Conservation (phyloP, 2,888 invertebrate genomes). For the Ernsta delagoae region DNA sequence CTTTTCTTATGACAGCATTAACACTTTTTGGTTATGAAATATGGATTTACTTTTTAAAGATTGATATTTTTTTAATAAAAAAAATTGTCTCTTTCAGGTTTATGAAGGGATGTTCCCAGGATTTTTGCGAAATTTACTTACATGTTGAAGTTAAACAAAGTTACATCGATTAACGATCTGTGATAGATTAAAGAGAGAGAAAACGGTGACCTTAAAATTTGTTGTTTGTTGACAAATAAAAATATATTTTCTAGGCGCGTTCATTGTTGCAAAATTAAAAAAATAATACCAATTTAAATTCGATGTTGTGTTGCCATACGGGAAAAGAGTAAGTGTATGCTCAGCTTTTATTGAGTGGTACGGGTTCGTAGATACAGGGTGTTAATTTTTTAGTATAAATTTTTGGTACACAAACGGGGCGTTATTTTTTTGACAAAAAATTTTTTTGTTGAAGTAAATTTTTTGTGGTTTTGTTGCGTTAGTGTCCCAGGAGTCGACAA, state of each 20-base stretch:
- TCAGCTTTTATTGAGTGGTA: conserved; percentile 37
- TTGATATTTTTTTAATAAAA: neutral
- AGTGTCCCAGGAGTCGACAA: conserved; percentile 80
- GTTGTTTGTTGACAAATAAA: conserved; percentile 39
- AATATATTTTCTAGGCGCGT: conserved; percentile 61
- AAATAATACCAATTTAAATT: conserved; percentile 57
- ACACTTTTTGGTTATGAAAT: conserved; percentile 3
- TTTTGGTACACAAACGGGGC: conserved; percentile 26
- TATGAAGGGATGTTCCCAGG: conserved; percentile 24
- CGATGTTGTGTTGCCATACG: conserved; percentile 71
- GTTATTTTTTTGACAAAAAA: conserved; percentile 41
- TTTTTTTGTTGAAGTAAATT: conserved; percentile 40
- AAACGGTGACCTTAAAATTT: conserved; percentile 29
- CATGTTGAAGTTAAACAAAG: conserved; percentile 24
- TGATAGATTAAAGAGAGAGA: conserved; percentile 46
- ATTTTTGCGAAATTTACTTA: conserved; percentile 25
- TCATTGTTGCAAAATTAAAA: conserved; percentile 65
- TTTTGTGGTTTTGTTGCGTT: conserved; percentile 52
- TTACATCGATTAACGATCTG: conserved; percentile 44
- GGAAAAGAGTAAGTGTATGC: conserved; percentile 70
- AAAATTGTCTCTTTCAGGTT: conserved; percentile 32
- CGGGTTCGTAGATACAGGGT: conserved; percentile 32
- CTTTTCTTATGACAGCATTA: too few relatives aligned
- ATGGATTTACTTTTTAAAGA: neutral
- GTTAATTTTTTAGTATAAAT: neutral